A percentile compares a stretch with the other conserved stretches of the same genome.
phyloP scores from a whole-genome alignment of 2,113 vertebrate species.

The Pomatorhinus ruficollis region DNA sequence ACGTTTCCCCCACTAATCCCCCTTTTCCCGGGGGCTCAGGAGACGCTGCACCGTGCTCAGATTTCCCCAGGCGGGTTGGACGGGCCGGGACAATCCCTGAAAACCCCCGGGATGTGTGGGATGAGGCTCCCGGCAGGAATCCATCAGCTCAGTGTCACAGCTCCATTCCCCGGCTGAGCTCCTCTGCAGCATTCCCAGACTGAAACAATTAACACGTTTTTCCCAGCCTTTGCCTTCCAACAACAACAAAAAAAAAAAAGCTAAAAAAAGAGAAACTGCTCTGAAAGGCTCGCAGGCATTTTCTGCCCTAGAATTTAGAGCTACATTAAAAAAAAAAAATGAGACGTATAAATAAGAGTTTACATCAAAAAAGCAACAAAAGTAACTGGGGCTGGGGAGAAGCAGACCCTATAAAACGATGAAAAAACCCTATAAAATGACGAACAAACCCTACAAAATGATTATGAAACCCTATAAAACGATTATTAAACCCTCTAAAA shows the following conservation, averaged over 20 bases:
- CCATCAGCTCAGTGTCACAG: background rate
- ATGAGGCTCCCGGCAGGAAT: background rate
- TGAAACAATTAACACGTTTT: background rate
- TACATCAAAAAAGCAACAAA: background rate
- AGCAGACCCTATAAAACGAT: background rate
- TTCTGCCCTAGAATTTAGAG: background rate
- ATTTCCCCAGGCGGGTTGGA: background rate
- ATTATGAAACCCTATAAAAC: background rate
- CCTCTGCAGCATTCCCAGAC: background rate
- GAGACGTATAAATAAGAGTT: background rate
- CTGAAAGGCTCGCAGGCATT: background rate
- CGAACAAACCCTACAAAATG: too few species aligned
- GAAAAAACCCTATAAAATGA: too few species aligned
- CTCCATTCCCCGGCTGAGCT: background rate
- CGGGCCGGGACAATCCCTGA: background rate
- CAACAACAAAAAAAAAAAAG: background rate
- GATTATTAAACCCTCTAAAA: background rate
- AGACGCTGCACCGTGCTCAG: background rate
- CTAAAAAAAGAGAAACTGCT: background rate
- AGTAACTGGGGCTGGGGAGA: accelerated
- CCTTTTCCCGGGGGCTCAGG: background rate
- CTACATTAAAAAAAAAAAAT: background rate
- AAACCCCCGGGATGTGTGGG: accelerated
- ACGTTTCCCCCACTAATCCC: background rate
- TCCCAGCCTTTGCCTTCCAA: background rate